These are phyloP conservation scores for Neodiprion fabricii DNA, from an alignment of 1,140 invertebrate genomes.

Conservation along the genomic window DNA sequence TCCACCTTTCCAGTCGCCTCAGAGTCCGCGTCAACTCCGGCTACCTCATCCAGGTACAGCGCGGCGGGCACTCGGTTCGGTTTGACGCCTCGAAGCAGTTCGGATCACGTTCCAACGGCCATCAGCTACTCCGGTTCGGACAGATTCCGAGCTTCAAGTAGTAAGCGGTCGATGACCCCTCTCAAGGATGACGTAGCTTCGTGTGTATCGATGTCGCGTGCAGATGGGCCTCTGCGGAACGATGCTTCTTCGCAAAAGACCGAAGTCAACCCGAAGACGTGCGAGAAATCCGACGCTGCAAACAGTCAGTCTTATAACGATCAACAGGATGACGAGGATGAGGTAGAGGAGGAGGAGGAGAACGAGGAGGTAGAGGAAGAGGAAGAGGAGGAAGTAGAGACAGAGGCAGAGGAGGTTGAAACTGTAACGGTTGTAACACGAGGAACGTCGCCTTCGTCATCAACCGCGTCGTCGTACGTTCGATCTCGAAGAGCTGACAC, in stretches of 20 bases:
- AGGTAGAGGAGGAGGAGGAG: not conserved
- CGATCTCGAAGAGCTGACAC: conserved; percentile 72
- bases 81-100: conserved; percentile 29
- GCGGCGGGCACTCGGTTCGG: conserved; percentile 30
- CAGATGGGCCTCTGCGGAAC: conserved; percentile 10
- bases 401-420: conserved; percentile 51
- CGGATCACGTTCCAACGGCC: conserved; percentile 31
- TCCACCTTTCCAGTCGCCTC: conserved; percentile 32
- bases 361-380: conserved; percentile 21
- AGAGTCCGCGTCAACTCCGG: conserved; percentile 36
- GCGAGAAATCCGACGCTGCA: conserved; percentile 5
- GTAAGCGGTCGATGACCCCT: not conserved
- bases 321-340: conserved; percentile 12
- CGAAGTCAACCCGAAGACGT: conserved; percentile 1
- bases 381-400: conserved; percentile 19
- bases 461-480: conserved; percentile 68
- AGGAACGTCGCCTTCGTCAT: conserved; percentile 77
- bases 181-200: not conserved
- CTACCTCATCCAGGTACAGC: conserved; percentile 33
- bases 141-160: conserved; percentile 33
- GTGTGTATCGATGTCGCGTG: not conserved
- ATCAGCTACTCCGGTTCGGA: conserved; percentile 34
- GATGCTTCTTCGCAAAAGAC: conserved; percentile 16
- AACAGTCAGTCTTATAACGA: not conserved
- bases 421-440: conserved; percentile 72